Percentiles rank a stretch among this genome's conserved stretches.
phyloP scores from a whole-genome alignment of 2,797 vertebrate species.

The Bryconaethiops microstoma region DNA sequence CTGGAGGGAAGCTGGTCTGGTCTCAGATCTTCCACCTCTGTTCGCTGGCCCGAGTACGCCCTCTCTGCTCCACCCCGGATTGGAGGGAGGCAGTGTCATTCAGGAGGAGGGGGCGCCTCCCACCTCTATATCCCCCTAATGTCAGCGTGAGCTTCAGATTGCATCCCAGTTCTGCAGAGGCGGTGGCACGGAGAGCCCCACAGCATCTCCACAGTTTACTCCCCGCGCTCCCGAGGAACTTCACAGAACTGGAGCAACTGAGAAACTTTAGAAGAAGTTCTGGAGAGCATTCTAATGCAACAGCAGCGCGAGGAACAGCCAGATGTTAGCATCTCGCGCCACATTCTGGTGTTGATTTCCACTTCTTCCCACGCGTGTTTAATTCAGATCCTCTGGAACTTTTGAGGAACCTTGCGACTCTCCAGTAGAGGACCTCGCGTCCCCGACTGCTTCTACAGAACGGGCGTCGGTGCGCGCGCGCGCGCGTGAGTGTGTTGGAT shows the following conservation, averaged over 20 bases:
- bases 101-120: slow-evolving; percentile 70
- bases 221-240: background rate
- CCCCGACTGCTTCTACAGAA: background rate
- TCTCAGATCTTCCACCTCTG: slow-evolving; percentile 6
- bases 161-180: slow-evolving; percentile 63
- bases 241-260: background rate
- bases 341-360: background rate
- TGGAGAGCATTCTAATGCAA: background rate
- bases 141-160: slow-evolving; percentile 74
- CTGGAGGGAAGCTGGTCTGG: background rate
- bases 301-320: background rate
- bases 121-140: slow-evolving; percentile 73
- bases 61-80: slow-evolving; percentile 68
- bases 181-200: slow-evolving; percentile 28
- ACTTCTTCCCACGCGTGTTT: background rate
- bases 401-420: background rate
- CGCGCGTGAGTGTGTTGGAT: background rate
- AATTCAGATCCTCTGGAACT: background rate
- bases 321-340: background rate
- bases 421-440: background rate
- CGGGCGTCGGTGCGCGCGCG: background rate
- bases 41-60: slow-evolving; percentile 61
- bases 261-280: background rate
- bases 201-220: background rate
- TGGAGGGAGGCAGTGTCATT: slow-evolving; percentile 74